Conservation (phyloP, 1,140 invertebrate genomes). For the Melitaea cinxia region DNA sequence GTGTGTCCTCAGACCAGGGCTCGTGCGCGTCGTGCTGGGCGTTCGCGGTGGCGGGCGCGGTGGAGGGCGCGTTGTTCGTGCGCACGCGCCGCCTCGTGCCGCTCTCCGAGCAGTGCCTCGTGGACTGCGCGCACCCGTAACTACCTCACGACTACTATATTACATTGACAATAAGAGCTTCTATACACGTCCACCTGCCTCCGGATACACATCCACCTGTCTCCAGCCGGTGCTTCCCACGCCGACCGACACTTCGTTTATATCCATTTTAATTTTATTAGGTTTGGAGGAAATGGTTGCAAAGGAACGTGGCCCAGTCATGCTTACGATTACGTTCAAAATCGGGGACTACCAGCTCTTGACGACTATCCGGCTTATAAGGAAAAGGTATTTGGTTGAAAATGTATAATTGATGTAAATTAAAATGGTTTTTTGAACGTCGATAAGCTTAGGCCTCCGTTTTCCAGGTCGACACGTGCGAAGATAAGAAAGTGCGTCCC, state of each 20-base stretch:
- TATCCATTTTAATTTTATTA: constrained; percentile 1
- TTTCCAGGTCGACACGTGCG: constrained; percentile 43
- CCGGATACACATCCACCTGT: too few species aligned
- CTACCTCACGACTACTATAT: constrained; percentile 24
- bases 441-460: too few species aligned
- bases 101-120: constrained; percentile 58
- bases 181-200: too few species aligned
- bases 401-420: too few species aligned
- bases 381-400: constrained; percentile 39
- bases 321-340: constrained; percentile 56
- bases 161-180: background rate
- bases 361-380: constrained; percentile 57
- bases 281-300: constrained; percentile 53
- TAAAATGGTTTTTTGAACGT: too few species aligned
- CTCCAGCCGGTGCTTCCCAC: too few species aligned
- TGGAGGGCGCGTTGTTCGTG: constrained; percentile 86
- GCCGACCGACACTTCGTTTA: too few species aligned
- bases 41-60: constrained; percentile 84
- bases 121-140: constrained; percentile 61
- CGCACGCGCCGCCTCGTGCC: constrained; percentile 47
- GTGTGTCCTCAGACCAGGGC: constrained; percentile 62
- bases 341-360: constrained; percentile 51
- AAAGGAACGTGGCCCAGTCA: constrained; percentile 55
- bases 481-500: constrained; percentile 39
- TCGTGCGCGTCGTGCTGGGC: constrained; percentile 81